phyloP scores from a whole-genome alignment of 1,140 invertebrate genomes.

The Drosophila kikkawai region DNA sequence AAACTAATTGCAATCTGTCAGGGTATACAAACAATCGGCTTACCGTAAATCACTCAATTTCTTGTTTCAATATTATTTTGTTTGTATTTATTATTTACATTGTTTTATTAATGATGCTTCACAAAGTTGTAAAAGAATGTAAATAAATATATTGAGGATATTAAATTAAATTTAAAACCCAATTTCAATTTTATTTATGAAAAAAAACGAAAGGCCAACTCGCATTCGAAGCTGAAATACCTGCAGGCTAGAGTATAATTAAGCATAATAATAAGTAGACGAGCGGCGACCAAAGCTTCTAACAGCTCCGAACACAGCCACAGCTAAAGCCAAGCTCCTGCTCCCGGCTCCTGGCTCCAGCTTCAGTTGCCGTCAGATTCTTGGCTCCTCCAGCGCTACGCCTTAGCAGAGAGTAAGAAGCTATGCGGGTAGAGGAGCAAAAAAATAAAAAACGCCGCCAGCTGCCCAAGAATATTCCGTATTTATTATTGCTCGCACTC shows the following conservation, averaged over 20 bases:
- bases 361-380: conserved; percentile 14
- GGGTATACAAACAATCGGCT: not conserved
- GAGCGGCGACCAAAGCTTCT: conserved; percentile 54
- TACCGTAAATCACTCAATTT: not conserved
- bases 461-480: conserved; percentile 64
- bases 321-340: conserved; percentile 15
- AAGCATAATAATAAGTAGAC: conserved; percentile 79
- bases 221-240: not conserved
- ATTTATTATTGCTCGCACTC: conserved; percentile 56
- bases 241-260: conserved; percentile 57
- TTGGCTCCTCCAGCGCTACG: conserved; percentile 1
- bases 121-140: not conserved
- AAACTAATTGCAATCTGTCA: no score
- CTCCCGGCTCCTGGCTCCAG: conserved; percentile 15
- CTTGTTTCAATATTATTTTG: not conserved
- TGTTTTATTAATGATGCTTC: not conserved
- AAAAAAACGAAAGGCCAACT: not conserved
- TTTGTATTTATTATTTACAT: conserved; percentile 18
- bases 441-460: conserved; percentile 51
- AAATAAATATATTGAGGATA: not conserved
- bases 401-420: conserved; percentile 8
- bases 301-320: conserved; percentile 30
- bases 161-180: not conserved
- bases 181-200: not conserved
- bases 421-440: conserved; percentile 13